Conservation (phyloP, 2,888 invertebrate species). For the Sesia bembeciformis region DNA sequence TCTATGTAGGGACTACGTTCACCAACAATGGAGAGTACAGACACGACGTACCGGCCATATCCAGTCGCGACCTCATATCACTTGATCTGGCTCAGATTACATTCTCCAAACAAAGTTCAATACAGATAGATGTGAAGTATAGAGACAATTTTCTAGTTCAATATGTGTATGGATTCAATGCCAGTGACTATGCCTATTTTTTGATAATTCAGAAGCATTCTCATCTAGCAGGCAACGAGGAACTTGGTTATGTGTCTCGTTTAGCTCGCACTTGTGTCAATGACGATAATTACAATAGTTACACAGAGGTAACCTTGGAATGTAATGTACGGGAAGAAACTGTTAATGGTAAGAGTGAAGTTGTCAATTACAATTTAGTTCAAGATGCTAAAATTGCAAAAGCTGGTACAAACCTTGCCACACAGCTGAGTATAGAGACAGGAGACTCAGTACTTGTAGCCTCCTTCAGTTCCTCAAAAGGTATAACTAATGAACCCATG, state of each 20-base stretch:
- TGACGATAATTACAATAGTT: constrained; percentile 96
- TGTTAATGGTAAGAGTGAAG: constrained; percentile 62
- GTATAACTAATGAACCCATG: constrained; percentile 88
- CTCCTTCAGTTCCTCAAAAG: constrained; percentile 91
- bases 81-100: constrained; percentile 87
- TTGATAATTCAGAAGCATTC: constrained; percentile 95
- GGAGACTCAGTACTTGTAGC: constrained; percentile 89
- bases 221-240: constrained; percentile 89
- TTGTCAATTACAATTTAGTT: constrained; percentile 88
- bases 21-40: constrained; percentile 93
- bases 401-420: constrained; percentile 88
- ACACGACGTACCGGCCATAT: constrained; percentile 93
- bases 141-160: constrained; percentile 96
- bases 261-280: constrained; percentile 94
- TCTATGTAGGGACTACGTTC: constrained; percentile 95
- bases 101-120: constrained; percentile 88
- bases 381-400: constrained; percentile 93
- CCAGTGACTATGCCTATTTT: constrained; percentile 96
- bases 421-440: constrained; percentile 85
- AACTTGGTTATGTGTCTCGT: constrained; percentile 91
- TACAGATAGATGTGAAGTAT: constrained; percentile 93
- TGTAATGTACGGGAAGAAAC: constrained; percentile 81
- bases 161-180: constrained; percentile 97
- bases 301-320: constrained; percentile 95
- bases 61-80: constrained; percentile 87